phyloP scores from a whole-genome alignment of 2,113 vertebrate genomes.

The Python bivittatus region DNA sequence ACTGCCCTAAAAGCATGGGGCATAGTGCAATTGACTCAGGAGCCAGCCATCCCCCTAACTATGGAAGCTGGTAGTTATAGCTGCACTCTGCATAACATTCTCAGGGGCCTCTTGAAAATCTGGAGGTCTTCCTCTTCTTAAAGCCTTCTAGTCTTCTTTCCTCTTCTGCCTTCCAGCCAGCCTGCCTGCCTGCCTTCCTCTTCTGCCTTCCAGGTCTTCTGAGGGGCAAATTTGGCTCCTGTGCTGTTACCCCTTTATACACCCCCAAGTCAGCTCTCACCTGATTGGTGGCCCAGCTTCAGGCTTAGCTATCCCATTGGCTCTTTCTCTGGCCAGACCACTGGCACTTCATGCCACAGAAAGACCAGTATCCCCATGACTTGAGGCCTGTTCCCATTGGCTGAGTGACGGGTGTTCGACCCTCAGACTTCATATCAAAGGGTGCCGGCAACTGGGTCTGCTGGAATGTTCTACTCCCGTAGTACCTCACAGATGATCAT shows the following conservation, averaged over 20 bases:
- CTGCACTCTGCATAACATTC: no score
- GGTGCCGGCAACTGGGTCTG: neutral
- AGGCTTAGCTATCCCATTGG: neutral
- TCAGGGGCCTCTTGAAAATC: no score
- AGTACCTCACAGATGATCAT: neutral
- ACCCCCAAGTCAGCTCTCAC: neutral
- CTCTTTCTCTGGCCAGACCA: neutral
- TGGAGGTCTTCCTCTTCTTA: neutral
- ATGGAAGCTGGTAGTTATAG: no score
- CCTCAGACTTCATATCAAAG: neutral
- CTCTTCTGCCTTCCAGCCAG: neutral
- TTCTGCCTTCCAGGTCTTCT: neutral
- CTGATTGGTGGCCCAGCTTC: neutral
- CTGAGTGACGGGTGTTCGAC: neutral
- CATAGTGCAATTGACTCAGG: no score
- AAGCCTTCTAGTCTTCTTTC: neutral
- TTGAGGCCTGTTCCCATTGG: neutral
- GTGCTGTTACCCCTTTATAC: neutral
- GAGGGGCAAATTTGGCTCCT: neutral
- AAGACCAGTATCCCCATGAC: neutral
- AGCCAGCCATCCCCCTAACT: no score
- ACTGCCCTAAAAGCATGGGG: no score
- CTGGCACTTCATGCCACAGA: neutral
- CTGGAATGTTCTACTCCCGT: accelerated
- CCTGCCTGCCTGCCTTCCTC: no score